Evolutionary conservation across 2,113 vertebrate species (phyloP).

Genomic region (Campylomormyrus tamandua): DNA sequence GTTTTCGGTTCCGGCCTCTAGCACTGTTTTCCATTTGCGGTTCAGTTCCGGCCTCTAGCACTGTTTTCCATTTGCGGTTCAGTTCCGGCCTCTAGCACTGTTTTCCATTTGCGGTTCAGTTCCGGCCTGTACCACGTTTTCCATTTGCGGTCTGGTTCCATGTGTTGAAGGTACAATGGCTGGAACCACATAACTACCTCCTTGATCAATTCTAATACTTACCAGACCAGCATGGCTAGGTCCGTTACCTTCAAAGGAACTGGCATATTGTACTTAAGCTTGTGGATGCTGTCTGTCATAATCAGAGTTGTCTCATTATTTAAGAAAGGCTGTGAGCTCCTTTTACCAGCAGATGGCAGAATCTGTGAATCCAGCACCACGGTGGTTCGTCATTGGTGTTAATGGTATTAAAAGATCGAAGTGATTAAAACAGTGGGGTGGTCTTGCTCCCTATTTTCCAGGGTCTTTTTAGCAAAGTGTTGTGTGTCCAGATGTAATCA

Average conservation of each 20-base stretch:
- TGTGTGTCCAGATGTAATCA: not conserved
- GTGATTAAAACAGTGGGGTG: not conserved
- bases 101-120: not conserved
- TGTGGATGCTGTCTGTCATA: not conserved
- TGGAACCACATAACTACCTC: not conserved
- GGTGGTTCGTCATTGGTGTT: not conserved
- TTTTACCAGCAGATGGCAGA: not conserved
- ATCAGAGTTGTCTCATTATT: not conserved
- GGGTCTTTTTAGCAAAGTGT: not conserved
- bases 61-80: too few species aligned
- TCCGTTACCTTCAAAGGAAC: not conserved
- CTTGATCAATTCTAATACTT: not conserved
- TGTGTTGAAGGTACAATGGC: not conserved
- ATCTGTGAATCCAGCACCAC: not conserved
- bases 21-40: too few species aligned
- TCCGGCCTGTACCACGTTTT: too few species aligned
- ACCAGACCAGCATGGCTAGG: not conserved
- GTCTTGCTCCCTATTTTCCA: not conserved
- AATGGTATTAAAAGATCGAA: conserved; percentile 4
- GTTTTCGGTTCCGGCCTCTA: not conserved
- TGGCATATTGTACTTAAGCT: not conserved
- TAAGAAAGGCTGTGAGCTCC: not conserved
- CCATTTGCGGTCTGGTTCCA: not conserved
- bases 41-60: not conserved
- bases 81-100: too few species aligned